Evolutionary conservation across 2,888 invertebrate genomes (phyloP).

Genomic region (Cerceris ruficornis): DNA sequence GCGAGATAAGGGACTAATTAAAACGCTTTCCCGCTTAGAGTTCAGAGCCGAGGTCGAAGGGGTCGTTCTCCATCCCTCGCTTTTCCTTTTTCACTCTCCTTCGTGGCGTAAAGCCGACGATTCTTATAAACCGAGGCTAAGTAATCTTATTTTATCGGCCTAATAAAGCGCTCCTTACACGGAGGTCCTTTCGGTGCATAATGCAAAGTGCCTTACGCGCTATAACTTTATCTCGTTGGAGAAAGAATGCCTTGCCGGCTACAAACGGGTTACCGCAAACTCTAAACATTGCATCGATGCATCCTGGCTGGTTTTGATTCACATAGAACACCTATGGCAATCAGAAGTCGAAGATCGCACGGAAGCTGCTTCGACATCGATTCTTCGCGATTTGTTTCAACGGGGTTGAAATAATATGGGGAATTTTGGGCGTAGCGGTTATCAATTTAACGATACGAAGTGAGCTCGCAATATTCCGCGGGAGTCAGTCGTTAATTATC

Average conservation of each 20-base stretch:
- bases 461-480: too few species aligned
- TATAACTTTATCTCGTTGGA: constrained; percentile 14
- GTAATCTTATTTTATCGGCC: constrained; percentile 76
- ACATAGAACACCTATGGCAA: too few species aligned
- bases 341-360: too few species aligned
- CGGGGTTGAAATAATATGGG: too few species aligned
- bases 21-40: constrained; percentile 27
- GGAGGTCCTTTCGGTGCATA: constrained; percentile 68
- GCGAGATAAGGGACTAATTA: constrained; percentile 43
- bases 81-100: constrained; percentile 13
- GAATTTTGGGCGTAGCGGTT: too few species aligned
- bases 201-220: constrained; percentile 47
- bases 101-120: constrained; percentile 42
- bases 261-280: constrained; percentile 31
- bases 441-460: too few species aligned
- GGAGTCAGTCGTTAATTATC: neutral
- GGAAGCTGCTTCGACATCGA: too few species aligned
- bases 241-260: constrained; percentile 15
- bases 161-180: constrained; percentile 69
- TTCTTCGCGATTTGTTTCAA: neutral
- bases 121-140: constrained; percentile 69
- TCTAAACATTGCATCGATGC: constrained; percentile 5
- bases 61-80: constrained; percentile 1
- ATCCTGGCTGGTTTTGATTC: neutral
- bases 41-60: constrained; percentile 10